phyloP scores from a whole-genome alignment of 2,113 vertebrate genomes.

The Todiramphus chloris region DNA sequence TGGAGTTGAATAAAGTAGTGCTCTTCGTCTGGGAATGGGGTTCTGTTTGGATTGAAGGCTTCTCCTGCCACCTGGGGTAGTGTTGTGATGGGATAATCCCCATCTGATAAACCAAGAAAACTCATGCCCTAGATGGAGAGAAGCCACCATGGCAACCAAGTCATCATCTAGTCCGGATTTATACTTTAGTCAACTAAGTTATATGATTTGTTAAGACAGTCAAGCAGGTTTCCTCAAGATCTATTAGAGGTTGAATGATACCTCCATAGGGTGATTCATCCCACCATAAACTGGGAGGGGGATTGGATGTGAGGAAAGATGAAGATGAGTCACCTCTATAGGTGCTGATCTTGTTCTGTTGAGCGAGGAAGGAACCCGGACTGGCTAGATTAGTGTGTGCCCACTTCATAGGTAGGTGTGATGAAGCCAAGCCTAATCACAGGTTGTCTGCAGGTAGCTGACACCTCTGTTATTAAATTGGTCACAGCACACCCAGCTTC shows the following conservation, averaged over 20 bases:
- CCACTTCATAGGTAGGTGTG: constrained; percentile 6
- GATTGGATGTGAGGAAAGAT: not conserved
- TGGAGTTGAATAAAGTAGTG: not conserved
- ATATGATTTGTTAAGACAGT: not conserved
- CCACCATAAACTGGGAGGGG: not conserved
- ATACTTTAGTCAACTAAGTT: not conserved
- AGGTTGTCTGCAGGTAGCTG: constrained; percentile 14
- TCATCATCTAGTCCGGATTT: not conserved
- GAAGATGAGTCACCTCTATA: constrained; percentile 14
- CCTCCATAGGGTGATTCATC: not conserved
- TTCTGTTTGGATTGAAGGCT: not conserved
- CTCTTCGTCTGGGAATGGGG: not conserved
- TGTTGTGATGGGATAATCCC: not conserved
- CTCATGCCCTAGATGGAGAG: not conserved
- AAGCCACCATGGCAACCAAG: not conserved
- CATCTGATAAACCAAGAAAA: not conserved
- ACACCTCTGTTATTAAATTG: constrained; percentile 48
- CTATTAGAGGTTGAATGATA: not conserved
- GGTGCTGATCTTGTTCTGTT: not conserved
- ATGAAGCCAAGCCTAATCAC: constrained; percentile 25
- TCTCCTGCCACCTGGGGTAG: not conserved
- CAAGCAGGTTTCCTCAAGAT: not conserved
- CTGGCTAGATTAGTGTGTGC: not conserved
- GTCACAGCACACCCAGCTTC: not conserved
- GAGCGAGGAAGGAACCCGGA: not conserved